phyloP scores from a whole-genome alignment of 2,888 invertebrate genomes.

The Griposia aprilina region DNA sequence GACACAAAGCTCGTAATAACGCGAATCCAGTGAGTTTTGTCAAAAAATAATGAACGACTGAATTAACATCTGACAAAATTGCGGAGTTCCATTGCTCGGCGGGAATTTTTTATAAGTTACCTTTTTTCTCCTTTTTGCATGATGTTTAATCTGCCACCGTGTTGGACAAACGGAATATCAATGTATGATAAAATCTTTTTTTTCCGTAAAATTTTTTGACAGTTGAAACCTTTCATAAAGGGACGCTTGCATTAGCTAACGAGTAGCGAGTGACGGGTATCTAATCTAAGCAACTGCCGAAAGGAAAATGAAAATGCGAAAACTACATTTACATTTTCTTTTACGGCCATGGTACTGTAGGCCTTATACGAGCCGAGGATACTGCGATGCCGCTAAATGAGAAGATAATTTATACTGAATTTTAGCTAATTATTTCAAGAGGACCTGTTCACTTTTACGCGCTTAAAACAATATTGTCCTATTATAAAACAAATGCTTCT shows the following conservation, averaged over 20 bases:
- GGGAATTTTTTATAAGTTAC: constrained; percentile 36
- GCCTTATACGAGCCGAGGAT: neutral
- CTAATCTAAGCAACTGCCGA: neutral
- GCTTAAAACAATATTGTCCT: too few species aligned
- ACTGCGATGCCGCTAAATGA: neutral
- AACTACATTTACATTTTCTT: neutral
- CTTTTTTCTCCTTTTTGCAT: constrained; percentile 28
- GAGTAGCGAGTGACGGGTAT: neutral
- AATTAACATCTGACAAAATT: constrained; percentile 59
- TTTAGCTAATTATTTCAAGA: neutral
- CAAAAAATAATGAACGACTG: constrained; percentile 58
- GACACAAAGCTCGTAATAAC: constrained; percentile 59
- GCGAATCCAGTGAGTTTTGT: constrained; percentile 47
- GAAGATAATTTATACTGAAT: neutral
- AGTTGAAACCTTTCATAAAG: neutral
- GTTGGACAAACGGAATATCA: constrained; percentile 45
- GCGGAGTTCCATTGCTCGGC: constrained; percentile 25
- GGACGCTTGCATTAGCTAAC: constrained; percentile 11
- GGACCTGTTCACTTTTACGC: neutral
- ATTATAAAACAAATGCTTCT: too few species aligned
- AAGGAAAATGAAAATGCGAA: neutral
- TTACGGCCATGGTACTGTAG: neutral
- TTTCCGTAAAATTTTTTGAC: constrained; percentile 5
- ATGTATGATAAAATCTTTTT: constrained; percentile 30
- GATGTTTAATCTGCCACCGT: constrained; percentile 48